Conservation (phyloP, 2,113 vertebrate species). For the Clupea harengus region DNA sequence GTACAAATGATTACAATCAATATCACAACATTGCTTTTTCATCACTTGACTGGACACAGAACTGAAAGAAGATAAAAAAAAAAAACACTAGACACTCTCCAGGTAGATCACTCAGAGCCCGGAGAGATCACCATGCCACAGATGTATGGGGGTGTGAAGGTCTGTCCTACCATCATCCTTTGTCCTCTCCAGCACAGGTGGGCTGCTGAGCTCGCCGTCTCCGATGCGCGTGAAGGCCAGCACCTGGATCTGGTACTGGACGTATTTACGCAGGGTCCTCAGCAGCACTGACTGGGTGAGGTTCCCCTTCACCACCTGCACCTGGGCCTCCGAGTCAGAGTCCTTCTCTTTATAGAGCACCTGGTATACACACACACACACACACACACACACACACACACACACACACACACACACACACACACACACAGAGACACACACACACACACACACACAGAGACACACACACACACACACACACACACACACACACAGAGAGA, state of each 20-base stretch:
- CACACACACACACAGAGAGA: background rate
- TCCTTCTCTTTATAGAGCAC: slow-evolving; percentile 79
- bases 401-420: too few species aligned
- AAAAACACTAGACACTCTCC: too few species aligned
- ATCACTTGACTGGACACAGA: too few species aligned
- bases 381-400: slow-evolving; percentile 25
- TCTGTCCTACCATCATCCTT: slow-evolving; percentile 84
- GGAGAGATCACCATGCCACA: background rate
- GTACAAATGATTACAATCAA: too few species aligned
- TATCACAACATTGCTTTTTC: too few species aligned
- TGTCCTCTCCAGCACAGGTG: slow-evolving; percentile 76
- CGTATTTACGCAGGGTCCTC: slow-evolving; percentile 76
- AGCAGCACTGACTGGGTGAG: slow-evolving; percentile 77
- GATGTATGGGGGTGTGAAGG: background rate
- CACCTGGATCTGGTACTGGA: slow-evolving; percentile 83
- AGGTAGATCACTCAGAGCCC: too few species aligned
- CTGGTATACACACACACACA: slow-evolving; percentile 55
- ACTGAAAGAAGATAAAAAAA: too few species aligned
- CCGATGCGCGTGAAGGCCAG: slow-evolving; percentile 86
- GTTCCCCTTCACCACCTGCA: slow-evolving; percentile 78
- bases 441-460: background rate
- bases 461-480: background rate
- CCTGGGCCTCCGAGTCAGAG: slow-evolving; percentile 67
- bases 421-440: background rate
- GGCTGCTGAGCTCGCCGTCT: slow-evolving; percentile 80